A percentile compares a stretch with the other conserved stretches of the same genome.
Conservation (phyloP, 2,888 invertebrate species). For the Plemyria rubiginata region DNA sequence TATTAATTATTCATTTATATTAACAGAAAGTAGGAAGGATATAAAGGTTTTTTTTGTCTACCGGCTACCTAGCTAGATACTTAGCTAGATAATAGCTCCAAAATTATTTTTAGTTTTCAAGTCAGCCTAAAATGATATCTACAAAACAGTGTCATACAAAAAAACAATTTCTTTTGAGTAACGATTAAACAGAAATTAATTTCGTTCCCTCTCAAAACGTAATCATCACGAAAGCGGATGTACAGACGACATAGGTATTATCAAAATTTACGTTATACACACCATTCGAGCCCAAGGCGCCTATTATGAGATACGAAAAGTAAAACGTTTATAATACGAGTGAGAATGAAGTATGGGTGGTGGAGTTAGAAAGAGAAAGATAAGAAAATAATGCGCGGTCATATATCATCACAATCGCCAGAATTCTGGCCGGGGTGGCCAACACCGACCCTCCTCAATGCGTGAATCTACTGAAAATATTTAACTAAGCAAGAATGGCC, state of each 20-base stretch:
- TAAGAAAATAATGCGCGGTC: constrained; percentile 83
- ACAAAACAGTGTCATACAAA: constrained; percentile 63
- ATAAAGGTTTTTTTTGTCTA: too few species aligned
- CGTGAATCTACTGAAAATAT: constrained; percentile 72
- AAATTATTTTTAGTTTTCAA: too few species aligned
- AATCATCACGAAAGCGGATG: constrained; percentile 62
- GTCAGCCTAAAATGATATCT: constrained; percentile 59
- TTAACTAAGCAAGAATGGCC: constrained; percentile 57
- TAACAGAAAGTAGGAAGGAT: too few species aligned
- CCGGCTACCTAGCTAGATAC: too few species aligned
- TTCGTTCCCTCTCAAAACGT: constrained; percentile 60
- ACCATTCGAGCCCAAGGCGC: constrained; percentile 67
- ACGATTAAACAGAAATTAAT: constrained; percentile 68
- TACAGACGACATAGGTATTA: constrained; percentile 65
- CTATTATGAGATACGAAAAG: constrained; percentile 78
- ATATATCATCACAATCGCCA: constrained; percentile 84
- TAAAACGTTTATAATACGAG: constrained; percentile 80
- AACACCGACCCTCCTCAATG: constrained; percentile 78
- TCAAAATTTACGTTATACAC: constrained; percentile 75
- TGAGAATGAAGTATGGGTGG: constrained; percentile 79
- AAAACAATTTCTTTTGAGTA: constrained; percentile 67
- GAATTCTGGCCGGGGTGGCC: constrained; percentile 71
- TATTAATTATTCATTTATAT: too few species aligned
- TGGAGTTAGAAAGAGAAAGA: constrained; percentile 83
- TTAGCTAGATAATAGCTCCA: too few species aligned